phyloP scores from a whole-genome alignment of 2,888 invertebrate species.

The Drosophila borealis region DNA sequence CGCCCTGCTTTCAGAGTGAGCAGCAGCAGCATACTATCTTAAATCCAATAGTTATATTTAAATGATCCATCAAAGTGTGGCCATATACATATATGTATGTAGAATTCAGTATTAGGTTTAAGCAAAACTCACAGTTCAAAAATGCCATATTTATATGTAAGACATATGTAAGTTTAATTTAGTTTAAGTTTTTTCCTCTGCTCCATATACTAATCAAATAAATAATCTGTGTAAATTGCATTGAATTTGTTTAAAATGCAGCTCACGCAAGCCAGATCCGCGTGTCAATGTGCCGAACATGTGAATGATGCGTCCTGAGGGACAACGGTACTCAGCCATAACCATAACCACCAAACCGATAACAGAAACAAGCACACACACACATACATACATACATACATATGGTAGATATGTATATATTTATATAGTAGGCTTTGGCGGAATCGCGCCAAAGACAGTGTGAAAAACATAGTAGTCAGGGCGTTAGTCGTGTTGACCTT shows the following conservation, averaged over 20 bases:
- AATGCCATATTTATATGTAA: not conserved
- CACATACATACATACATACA: not conserved
- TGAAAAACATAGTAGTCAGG: constrained; percentile 35
- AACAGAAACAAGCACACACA: constrained; percentile 23
- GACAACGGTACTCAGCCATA: constrained; percentile 23
- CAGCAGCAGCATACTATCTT: too few species aligned
- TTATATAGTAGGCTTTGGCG: constrained; percentile 1
- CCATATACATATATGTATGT: not conserved
- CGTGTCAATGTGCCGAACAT: constrained; percentile 21
- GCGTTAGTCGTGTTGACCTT: constrained; percentile 19
- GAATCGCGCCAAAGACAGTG: constrained; percentile 4
- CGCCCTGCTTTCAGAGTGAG: too few species aligned
- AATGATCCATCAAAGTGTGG: not conserved
- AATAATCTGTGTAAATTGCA: not conserved
- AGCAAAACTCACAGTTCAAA: not conserved
- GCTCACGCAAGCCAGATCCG: not conserved
- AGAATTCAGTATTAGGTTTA: not conserved
- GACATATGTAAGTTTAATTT: not conserved
- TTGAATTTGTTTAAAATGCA: not conserved
- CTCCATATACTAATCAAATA: too few species aligned
- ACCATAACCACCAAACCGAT: constrained; percentile 40
- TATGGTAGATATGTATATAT: not conserved
- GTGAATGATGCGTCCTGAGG: constrained; percentile 40
- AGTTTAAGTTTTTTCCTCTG: not conserved
- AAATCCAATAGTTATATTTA: too few species aligned